Conservation (phyloP, 1,140 invertebrate genomes). For the Diorhabda carinulata region DNA sequence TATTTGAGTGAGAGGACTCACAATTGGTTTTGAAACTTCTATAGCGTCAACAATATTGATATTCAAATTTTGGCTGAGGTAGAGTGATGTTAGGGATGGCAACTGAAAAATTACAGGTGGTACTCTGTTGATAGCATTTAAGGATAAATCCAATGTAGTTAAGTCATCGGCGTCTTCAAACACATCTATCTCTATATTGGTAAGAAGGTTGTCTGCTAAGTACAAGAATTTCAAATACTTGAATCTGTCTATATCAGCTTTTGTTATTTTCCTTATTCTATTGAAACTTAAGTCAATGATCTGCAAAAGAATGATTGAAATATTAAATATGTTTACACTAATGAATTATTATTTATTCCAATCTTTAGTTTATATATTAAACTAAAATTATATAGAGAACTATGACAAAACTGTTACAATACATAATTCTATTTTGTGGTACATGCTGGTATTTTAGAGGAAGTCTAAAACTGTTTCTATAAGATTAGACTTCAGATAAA, state of each 20-base stretch:
- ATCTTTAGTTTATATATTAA: too few relatives aligned
- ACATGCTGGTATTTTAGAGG: too few relatives aligned
- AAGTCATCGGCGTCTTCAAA: constrained; percentile 42
- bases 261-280: constrained; percentile 55
- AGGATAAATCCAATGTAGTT: constrained; percentile 33
- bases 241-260: constrained; percentile 54
- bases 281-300: constrained; percentile 61
- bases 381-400: too few relatives aligned
- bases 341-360: too few relatives aligned
- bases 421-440: too few relatives aligned
- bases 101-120: constrained; percentile 55
- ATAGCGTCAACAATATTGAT: constrained; percentile 33
- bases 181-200: constrained; percentile 54
- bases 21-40: constrained; percentile 31
- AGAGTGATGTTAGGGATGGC: constrained; percentile 55
- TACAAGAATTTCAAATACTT: constrained; percentile 56
- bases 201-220: constrained; percentile 59
- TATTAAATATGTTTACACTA: too few relatives aligned
- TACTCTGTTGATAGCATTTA: constrained; percentile 45
- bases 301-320: constrained; percentile 38
- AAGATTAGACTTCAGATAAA: too few relatives aligned
- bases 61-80: constrained; percentile 54
- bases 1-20: constrained; percentile 31
- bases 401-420: too few relatives aligned
- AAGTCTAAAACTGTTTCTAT: too few relatives aligned